Conservation (phyloP, 2,797 vertebrate genomes). For the Thamnophis elegans region DNA sequence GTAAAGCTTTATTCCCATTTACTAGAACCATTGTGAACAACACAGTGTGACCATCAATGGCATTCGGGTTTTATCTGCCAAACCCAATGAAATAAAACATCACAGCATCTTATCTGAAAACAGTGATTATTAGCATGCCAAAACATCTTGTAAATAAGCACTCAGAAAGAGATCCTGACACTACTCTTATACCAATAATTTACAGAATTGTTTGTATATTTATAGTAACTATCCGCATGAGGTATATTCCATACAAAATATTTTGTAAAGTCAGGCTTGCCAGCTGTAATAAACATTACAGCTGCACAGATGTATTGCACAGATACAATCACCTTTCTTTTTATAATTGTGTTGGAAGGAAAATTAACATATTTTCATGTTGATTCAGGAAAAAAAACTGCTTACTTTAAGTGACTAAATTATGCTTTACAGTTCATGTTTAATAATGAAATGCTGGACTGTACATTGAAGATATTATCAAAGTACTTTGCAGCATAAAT, state of each 20-base stretch:
- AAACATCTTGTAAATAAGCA: background rate
- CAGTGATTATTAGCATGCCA: background rate
- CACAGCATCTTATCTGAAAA: background rate
- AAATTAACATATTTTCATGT: constrained; percentile 35
- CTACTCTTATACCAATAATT: background rate
- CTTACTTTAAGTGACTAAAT: constrained; percentile 20
- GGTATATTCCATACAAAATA: background rate
- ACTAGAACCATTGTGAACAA: background rate
- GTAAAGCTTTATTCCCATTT: background rate
- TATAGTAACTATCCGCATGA: background rate
- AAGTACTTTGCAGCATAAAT: constrained; percentile 4
- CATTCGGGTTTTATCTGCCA: background rate
- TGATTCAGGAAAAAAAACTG: background rate
- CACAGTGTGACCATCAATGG: background rate
- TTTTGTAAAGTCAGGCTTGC: constrained; percentile 2
- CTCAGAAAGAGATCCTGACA: background rate
- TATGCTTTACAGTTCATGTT: constrained; percentile 13
- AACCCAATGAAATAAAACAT: background rate
- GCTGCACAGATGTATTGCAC: background rate
- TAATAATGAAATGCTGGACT: constrained; percentile 5
- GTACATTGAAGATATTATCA: constrained; percentile 1
- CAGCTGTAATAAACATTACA: constrained; percentile 22
- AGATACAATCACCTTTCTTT: constrained; percentile 14
- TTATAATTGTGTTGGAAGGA: background rate
- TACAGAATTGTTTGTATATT: background rate